A percentile compares a stretch with the other conserved stretches of the same genome.
These are phyloP conservation scores for Luidia sarsii DNA, from an alignment of 53 echinoderm and acorn worm genomes.

Conservation along the genomic window DNA sequence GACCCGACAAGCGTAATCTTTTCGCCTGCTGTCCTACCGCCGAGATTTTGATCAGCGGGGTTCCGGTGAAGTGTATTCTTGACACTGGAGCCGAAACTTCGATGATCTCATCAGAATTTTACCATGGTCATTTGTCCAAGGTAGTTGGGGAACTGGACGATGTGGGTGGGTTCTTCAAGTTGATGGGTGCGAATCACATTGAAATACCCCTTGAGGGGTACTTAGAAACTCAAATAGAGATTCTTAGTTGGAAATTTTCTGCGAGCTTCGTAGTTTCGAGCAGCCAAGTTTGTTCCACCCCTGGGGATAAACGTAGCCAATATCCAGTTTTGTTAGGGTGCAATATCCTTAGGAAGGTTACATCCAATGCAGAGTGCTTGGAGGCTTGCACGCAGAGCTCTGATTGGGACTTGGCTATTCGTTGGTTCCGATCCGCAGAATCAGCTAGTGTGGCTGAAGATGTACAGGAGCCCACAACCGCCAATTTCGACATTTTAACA, in stretches of 20 bases:
- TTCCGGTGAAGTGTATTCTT: conserved; percentile 28
- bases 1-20: background rate
- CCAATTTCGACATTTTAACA: background rate
- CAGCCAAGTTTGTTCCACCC: background rate
- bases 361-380: background rate
- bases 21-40: conserved; percentile 36
- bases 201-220: conserved; percentile 1
- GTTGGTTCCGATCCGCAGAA: background rate
- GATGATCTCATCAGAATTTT: conserved; percentile 36
- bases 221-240: background rate
- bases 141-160: background rate
- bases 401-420: background rate
- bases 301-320: background rate
- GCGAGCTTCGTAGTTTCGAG: background rate
- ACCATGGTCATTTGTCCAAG: background rate
- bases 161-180: conserved; percentile 32
- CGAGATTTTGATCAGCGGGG: conserved; percentile 21
- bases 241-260: background rate
- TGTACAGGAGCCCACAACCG: background rate
- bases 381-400: background rate
- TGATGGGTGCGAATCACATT: conserved; percentile 23
- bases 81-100: conserved; percentile 60
- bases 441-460: background rate
- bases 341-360: background rate
- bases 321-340: conserved; percentile 1